Base-by-base conservation (phyloP, 2,888 invertebrate species). In the Gibbula magus region DNA sequence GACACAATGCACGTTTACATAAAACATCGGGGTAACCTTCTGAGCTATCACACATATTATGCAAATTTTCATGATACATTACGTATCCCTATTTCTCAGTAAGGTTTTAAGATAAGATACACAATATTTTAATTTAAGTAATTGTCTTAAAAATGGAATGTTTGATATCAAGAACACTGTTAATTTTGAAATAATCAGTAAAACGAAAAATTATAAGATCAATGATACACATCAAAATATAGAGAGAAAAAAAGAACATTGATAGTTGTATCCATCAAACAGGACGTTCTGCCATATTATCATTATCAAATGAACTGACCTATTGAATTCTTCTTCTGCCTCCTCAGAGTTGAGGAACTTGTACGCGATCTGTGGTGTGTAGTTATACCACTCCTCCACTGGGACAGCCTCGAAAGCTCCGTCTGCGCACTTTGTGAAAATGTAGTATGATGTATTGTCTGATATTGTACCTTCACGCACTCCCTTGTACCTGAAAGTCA, bases 301-400 rank as follows among this genome's bases (percentile, higher is more conserved):
- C 18, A 10, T 84, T n/a, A n/a, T n/a, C n/a, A n/a, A n/a, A n/a
- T n/a, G n/a, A n/a, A 8, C 45, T 87, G 88, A 95, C 96, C 95
- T 96, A 85, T 96, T 97, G 93, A 98, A 99, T 92, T 99, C 98
- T 90, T 98, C 96, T 91, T 99, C 99, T 0, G 99, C 99, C 93
- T 99, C 99, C 93, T 99, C 99, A 0, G 97, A 97, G 13, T 98
- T 98, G 18, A 99, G 94, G 0, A 98, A 96, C 93, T 99, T 99
- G 92, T 99, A 99, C 76, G 96, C 94, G 88, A 97, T 96, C 79
- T 96, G 96, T 0, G 97, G 96, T 89, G 96, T 96, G 92, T 98
- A 98, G 91, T 97, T 97, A 92, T 97, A 97, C 92, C 92, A 99
- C 93, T 99, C 99, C 79, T 97, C 96, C 10, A 99, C 94, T 0